Conservation (phyloP, 2,888 invertebrate genomes). For the Lasioglossum marginatum region DNA sequence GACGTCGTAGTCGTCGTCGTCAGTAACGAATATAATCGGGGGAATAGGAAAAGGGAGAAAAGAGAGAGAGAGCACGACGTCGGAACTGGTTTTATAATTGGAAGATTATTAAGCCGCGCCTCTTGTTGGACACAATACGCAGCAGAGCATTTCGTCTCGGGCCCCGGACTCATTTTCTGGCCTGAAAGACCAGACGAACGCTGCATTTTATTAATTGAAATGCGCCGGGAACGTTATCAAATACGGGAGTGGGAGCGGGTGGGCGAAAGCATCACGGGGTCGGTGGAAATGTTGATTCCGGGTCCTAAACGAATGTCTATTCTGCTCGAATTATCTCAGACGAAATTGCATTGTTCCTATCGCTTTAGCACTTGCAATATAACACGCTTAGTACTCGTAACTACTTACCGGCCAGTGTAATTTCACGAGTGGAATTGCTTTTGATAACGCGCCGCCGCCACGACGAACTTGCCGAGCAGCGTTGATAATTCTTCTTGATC, state of each 20-base stretch:
- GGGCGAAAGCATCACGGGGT: not conserved
- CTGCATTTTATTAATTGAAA: conserved; percentile 38
- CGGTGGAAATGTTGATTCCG: not conserved
- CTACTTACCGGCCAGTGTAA: conserved; percentile 3
- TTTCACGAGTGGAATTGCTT: conserved; percentile 7
- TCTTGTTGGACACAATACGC: conserved; percentile 28
- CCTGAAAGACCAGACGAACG: not conserved
- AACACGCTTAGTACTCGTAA: not conserved
- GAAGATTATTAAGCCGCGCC: conserved; percentile 44
- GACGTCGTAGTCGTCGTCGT: not conserved
- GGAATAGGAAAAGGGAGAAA: not conserved
- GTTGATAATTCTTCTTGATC: conserved; percentile 20
- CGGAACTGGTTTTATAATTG: conserved; percentile 44
- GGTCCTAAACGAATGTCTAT: not conserved
- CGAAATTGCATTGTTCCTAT: not conserved
- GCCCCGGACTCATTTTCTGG: not conserved
- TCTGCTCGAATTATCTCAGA: conserved; percentile 12
- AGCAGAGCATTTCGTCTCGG: not conserved
- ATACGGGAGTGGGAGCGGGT: not conserved
- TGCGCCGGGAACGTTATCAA: conserved; percentile 16
- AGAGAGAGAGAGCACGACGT: not conserved
- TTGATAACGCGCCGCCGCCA: conserved; percentile 2
- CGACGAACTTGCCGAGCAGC: not conserved
- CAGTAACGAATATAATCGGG: not conserved
- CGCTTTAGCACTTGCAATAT: not conserved